These are phyloP conservation scores for Ameiurus melas DNA, from an alignment of 2,113 vertebrate genomes.

Conservation along the genomic window DNA sequence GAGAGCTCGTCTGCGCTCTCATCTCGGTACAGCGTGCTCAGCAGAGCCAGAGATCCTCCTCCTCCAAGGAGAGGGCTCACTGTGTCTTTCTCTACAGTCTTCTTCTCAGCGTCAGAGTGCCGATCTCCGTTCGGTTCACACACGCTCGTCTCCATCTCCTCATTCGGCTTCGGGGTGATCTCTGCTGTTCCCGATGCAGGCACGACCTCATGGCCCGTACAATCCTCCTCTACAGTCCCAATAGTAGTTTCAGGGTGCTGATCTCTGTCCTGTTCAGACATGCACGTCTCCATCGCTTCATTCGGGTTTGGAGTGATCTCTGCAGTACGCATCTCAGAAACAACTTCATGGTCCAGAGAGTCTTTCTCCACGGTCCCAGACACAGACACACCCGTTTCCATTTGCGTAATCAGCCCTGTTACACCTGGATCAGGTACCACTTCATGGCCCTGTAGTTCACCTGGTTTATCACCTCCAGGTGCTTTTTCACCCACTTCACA, in stretches of 20 bases:
- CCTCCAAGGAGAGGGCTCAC: neutral
- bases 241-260: neutral
- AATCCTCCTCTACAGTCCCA: neutral
- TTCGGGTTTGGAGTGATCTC: neutral
- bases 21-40: constrained; percentile 47
- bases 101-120: neutral
- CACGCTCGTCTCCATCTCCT: neutral
- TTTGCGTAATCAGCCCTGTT: neutral
- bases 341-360: neutral
- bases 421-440: neutral
- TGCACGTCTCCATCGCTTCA: neutral
- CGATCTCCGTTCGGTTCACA: neutral
- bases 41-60: constrained; percentile 46
- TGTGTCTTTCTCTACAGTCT: neutral
- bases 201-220: neutral
- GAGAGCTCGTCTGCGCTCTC: constrained; percentile 42
- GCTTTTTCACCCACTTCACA: neutral
- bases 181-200: neutral
- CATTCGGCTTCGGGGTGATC: no score
- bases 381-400: neutral
- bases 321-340: neutral
- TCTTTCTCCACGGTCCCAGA: neutral
- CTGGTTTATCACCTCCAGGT: neutral
- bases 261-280: neutral
- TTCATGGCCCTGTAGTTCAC: neutral